A percentile compares a stretch with the other conserved stretches of the same genome.
Evolutionary conservation across 2,797 vertebrate genomes (phyloP).

Genomic region (Lemur catta): DNA sequence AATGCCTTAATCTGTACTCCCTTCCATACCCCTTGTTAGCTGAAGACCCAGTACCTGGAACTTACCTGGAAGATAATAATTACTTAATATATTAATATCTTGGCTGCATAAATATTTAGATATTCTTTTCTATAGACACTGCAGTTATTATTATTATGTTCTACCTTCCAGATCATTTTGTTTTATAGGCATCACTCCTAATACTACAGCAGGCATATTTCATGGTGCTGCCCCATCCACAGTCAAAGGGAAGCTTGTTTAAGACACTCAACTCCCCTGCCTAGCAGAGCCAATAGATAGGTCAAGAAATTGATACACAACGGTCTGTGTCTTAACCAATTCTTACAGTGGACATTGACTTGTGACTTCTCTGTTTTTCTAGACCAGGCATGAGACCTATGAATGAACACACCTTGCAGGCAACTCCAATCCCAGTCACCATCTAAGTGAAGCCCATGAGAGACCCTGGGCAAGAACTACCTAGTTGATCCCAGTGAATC

Average conservation of each 20-base stretch:
- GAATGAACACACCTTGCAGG: background rate
- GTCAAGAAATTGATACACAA: background rate
- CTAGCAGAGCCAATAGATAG: background rate
- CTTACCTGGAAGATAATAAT: background rate
- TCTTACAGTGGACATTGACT: background rate
- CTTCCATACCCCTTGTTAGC: background rate
- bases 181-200: background rate
- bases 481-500: background rate
- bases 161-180: background rate
- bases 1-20: background rate
- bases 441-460: background rate
- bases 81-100: background rate
- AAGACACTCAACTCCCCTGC: background rate
- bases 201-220: background rate
- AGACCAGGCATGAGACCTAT: background rate
- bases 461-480: background rate
- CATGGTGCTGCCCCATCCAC: background rate
- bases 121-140: background rate
- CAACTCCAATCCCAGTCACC: background rate
- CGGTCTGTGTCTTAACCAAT: background rate
- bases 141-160: background rate
- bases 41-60: background rate
- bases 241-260: background rate
- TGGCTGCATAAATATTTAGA: background rate
- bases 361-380: background rate